Base-by-base conservation (phyloP, 1,140 invertebrate species). In the Diploscapter pachys region DNA sequence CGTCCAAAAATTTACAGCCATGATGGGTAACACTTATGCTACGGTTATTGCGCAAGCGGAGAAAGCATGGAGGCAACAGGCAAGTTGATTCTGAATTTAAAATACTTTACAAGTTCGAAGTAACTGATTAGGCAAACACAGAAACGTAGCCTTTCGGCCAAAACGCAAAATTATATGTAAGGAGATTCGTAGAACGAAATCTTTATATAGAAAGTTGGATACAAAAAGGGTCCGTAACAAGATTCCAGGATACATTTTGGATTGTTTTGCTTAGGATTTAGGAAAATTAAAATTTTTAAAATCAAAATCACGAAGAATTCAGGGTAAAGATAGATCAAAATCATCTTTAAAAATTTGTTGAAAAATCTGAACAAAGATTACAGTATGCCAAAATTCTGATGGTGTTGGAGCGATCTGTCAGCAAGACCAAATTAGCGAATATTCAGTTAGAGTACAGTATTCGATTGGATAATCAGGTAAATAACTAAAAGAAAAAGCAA, bases 321-420 rank as follows among this genome's bases (percentile, higher is more conserved):
- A 97, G 92, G 31, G 31, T 31, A 31, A 31, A 31, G 31, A 31
- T 31, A 31, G 31, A 9, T 59, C 66, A 0, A 11, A 75, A 75
- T 57, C 53, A 51, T 11, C n/a, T 57, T 79, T 53, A n/a, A 78
- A 11, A 52, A 56, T 63, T 50, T 62, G 61, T 31, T 53, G 13
- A 59, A 4, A 54, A 68, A 52, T 48, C 31, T 9, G 62, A 67
- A 69, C 67, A 31, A n/a, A 5, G 13, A 49, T 57, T 82, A 77
- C 82, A 97, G 92, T 98, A 95, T 93, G 95, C 95, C 0, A 97
- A 98, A 87, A 97, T 98, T 79, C 93, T 98, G 4, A 93, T 98
- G 8, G 93, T 94, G 0, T 83, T 98, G 79, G 96, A 99, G 86
- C 87, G 95, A 55, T 93, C 94, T 59, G 91, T 96, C 31, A 92